Evolutionary conservation across 2,888 invertebrate genomes (phyloP), one percentile per base, ranked within the genome.

Genomic region (Himalopsyche kuldschensis): DNA sequence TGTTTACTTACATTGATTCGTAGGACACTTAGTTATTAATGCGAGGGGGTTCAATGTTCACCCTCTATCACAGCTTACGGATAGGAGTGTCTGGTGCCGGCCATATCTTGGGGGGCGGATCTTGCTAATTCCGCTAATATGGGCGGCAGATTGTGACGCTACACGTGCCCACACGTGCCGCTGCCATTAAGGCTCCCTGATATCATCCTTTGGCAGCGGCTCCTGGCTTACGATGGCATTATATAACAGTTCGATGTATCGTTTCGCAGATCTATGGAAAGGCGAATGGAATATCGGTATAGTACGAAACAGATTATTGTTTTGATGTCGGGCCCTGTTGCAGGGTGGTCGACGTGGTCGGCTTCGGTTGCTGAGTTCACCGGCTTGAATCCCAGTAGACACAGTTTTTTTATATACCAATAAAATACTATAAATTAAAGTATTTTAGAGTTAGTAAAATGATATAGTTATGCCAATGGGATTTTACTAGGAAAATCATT

Each of bases 121-220:
- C 85, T 81, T 24, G 82, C 85, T 85, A 85, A 85, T 85, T 85
- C 85, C 78, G 81, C 77, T 81, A 83, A 80, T 84, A 80, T 84
- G 78, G 84, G 20, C 63, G 75, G 35, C 79, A 79, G 79, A 69
- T 84, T 79, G 84, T 77, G 47, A 32, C 81, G 30, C 1, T 27
- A 77, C 84, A 32, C 84, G 84, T 81, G 84, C 84, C 81, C 78
- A 77, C 75, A 79, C 55, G 81, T 81, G 55, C 78, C 81, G 15
- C 11, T 75, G 48, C 75, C 75, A 75, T 75, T 30, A 55, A 41
- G 3, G 41, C 78, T 15, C 46, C 20, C 55, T 20, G 55, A 55
- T 55, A 55, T 24, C 55, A 55, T 55, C 55, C 55, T 55, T 55
- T 55, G 55, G 55, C 55, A 55, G 20, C 55, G 55, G 55, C 15